Evolutionary conservation across 2,888 invertebrate genomes (phyloP), one percentile per base, ranked within the genome.

Genomic region (Sepiola atlantica): DNA sequence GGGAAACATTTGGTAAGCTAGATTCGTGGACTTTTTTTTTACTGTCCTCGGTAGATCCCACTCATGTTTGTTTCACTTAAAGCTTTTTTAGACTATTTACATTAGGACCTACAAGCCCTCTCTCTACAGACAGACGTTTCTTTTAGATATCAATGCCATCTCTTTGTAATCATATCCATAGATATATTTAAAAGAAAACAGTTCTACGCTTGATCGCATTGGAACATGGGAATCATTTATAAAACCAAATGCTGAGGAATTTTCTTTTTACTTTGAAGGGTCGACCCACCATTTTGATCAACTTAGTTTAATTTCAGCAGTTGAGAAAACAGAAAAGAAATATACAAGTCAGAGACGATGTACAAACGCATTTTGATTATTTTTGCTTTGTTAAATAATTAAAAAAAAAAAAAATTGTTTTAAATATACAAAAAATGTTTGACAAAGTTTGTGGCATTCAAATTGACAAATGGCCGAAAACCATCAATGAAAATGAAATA

Each of bases 361-460:
- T 77, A 77, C 16, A 77, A 77, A 77, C 77, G n/a, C n/a, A 28
- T 77, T 77, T 77, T 77, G 77, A 77, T 77, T 77, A 77, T 77
- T 77, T 77, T 32, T 21, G 77, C 77, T 77, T 77, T 77, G 77
- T 77, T 77, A 77, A 77, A 77, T 77, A 77, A 77, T 77, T n/a
- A 77, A 77, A 77, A 77, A 77, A n/a, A n/a, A n/a, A n/a, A 45
- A 45, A 45, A 45, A 45, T 45, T 45, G 8, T 77, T 77, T 77
- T 16, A 77, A 77, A 77, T 77, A 77, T 77, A 77, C 77, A 77
- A 77, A 45, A n/a, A 77, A 77, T 77, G 77, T 77, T 8, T n/a
- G 77, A 77, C n/a, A 77, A 77, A 77, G 77, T 77, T 77, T n/a
- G 16, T 77, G n/a, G 77, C n/a, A 77, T 77, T 32, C 77, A n/a